Percentiles rank a stretch among this genome's conserved stretches.
Evolutionary conservation across 2,113 vertebrate genomes (phyloP).

Genomic region (Thomomys bottae): DNA sequence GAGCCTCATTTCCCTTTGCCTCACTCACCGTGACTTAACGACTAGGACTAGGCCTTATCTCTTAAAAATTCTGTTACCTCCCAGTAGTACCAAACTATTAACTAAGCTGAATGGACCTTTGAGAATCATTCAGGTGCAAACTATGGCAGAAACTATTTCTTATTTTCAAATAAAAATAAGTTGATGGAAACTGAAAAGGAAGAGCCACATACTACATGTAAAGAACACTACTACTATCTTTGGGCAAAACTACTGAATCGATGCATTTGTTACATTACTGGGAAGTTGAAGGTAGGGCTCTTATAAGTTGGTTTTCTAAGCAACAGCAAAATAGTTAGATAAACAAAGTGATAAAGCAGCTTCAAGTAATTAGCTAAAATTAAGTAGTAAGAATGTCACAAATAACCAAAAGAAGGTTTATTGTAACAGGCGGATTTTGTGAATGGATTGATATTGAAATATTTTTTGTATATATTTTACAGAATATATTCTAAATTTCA

Average conservation of each 20-base stretch:
- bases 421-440: slow-evolving; percentile 43
- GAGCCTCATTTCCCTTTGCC: no score
- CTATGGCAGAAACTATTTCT: slow-evolving; percentile 3
- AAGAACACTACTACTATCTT: not conserved
- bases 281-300: not conserved
- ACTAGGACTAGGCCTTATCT: not conserved
- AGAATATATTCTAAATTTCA: slow-evolving; percentile 99
- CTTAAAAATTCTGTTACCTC: not conserved
- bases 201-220: not conserved
- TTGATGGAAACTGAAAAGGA: not conserved
- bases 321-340: not conserved
- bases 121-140: not conserved
- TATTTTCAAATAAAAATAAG: slow-evolving; percentile 42
- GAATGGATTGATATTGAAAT: slow-evolving; percentile 20
- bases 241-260: not conserved
- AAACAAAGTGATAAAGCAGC: not conserved
- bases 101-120: not conserved
- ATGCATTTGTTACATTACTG: not conserved
- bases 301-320: slow-evolving; percentile 21
- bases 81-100: not conserved
- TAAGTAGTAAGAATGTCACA: slow-evolving; percentile 7
- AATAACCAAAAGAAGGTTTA: not conserved
- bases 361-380: not conserved
- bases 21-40: not conserved
- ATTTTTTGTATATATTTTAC: slow-evolving; percentile 48